Base-by-base conservation (phyloP, 2,113 vertebrate genomes). In the Martes martes region DNA sequence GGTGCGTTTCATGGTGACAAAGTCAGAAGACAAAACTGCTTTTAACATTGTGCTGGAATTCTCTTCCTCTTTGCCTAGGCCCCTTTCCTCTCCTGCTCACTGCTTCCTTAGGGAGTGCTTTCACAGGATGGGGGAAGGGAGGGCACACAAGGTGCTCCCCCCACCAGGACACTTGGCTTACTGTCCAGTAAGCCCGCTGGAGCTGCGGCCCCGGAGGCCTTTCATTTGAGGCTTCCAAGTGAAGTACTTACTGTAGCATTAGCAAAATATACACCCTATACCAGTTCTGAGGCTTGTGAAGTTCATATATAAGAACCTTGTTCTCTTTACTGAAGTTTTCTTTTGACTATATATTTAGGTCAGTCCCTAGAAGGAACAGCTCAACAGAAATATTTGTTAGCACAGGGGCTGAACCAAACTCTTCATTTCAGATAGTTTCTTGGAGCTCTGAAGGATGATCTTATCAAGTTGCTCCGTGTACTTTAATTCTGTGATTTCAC, bases 1-100 rank as follows among this genome's bases (percentile, higher is more conserved):
- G 99, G 99, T 99, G 98, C 97, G 98, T 96, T 61, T 90, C 81
- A 36, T n/a, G 92, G 84, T 92, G 94, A 67, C 94, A 89, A 7
- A 87, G 83, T 79, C 80, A 26, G 74, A 89, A 79, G 95, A 76
- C 88, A 82, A 59, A 86, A 73, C 76, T 45, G 71, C 50, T 92
- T 94, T 87, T 39, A 19, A 59, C n/a, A 19, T 55, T 31, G 52
- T 47, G 59, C 76, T 95, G 42, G 23, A 81, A 45, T 95, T 83
- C 80, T 61, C 14, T 79, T 78, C 21, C 11, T 33, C 67, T 88
- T 42, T 28, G 19, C 36, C 89, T 45, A 47, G 31, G 52, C 55
- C 61, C 55, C 78, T 89, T 86, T 47, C 33, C 11, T 13, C 42
- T 87, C n/a, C 33, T 90, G 57, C 45, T 73, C 26, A 16, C 7